Percentiles rank a stretch among this genome's conserved stretches.
Conservation (phyloP, 2,888 invertebrate genomes). For the Sericinus montela region DNA sequence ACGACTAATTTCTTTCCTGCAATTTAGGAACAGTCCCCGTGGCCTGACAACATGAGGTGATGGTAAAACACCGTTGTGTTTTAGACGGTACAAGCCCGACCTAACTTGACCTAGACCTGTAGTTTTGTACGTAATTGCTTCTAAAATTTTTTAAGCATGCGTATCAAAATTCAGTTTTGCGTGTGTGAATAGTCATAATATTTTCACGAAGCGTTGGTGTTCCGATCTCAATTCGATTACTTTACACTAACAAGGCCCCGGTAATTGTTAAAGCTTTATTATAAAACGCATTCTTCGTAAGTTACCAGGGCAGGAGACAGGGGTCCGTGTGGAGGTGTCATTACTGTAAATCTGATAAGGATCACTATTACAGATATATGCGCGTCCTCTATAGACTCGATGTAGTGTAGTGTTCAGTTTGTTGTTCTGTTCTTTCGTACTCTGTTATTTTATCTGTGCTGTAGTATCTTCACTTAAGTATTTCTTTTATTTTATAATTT, state of each 20-base stretch:
- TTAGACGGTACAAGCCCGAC: too few species aligned
- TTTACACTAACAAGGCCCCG: slow-evolving; percentile 13
- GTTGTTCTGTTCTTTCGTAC: neutral
- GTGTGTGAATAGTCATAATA: slow-evolving; percentile 7
- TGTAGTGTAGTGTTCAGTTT: neutral
- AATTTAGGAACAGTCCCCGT: too few species aligned
- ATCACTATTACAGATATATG: slow-evolving; percentile 48
- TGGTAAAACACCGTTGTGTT: too few species aligned
- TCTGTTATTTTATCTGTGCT: neutral
- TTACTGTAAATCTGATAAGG: slow-evolving; percentile 55
- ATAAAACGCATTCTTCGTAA: slow-evolving; percentile 16
- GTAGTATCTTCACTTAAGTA: too few species aligned
- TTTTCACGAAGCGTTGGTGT: slow-evolving; percentile 1
- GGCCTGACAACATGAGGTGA: too few species aligned
- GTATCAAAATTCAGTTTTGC: neutral
- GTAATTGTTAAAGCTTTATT: slow-evolving; percentile 16
- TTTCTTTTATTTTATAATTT: too few species aligned
- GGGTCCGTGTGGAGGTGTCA: slow-evolving; percentile 35
- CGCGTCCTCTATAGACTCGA: slow-evolving; percentile 22
- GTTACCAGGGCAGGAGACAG: slow-evolving; percentile 12
- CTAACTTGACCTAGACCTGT: too few species aligned
- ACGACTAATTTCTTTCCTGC: too few species aligned
- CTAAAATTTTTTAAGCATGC: neutral
- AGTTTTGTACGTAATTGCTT: too few species aligned
- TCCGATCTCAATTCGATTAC: slow-evolving; percentile 16